Evolutionary conservation across 2,797 vertebrate genomes (phyloP), one percentile per base, ranked within the genome.

Genomic region (Oreochromis mossambicus): DNA sequence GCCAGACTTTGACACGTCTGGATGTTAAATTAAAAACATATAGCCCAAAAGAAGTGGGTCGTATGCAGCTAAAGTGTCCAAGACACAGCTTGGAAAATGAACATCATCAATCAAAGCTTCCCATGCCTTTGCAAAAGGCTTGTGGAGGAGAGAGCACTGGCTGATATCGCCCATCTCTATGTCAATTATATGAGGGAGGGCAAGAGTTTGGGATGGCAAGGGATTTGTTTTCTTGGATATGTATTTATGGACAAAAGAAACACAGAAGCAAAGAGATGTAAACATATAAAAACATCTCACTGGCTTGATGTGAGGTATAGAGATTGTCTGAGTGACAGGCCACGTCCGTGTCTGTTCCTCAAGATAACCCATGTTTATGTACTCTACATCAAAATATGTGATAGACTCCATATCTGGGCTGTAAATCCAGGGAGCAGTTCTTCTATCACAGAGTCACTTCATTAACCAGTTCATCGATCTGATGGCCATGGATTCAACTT

Each of bases 11-110:
- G 92, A 93, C 94, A 78, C 1, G 41, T 77, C 92, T 89, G 85
- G 86, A 94, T 94, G 91, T 93, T 94, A 92, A 95, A 96, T 94
- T 95, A 95, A 96, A 96, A 95, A 94, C 84, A 87, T 82, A 88
- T 81, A 92, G 90, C 87, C 80, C 76, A 88, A 91, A 84, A 94
- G 87, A 93, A 94, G 90, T 88, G 92, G 90, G 87, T 89, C 48
- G 88, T 88, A 80, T 92, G 91, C 91, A 93, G 79, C 91, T 89
- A 83, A 93, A 94, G 90, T 89, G 92, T 93, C 89, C 66, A 56
- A 95, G 91, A 96, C 91, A 89, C 81, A 77, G 88, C 90, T 92
- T 89, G 85, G 92, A 91, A 94, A 96, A 96, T 96, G 92, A 96
- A 93, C 82, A 91, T 91, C 95, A 96, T 96, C 95, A 92, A 96